A percentile compares a stretch with the other conserved stretches of the same genome.
Conservation (phyloP, 2,888 invertebrate genomes). For the Aleiodes testaceus region DNA sequence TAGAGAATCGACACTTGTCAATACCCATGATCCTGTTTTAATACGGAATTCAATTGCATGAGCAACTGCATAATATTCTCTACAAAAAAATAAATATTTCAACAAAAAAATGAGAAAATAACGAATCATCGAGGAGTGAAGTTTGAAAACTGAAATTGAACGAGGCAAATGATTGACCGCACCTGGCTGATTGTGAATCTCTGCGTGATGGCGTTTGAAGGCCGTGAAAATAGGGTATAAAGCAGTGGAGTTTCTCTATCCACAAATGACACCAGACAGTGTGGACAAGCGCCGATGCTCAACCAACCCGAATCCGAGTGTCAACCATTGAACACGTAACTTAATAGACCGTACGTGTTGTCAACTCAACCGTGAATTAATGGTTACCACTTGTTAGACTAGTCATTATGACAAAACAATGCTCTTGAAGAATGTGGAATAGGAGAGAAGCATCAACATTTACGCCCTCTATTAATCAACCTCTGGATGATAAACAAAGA, state of each 20-base stretch:
- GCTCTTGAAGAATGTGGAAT: slow-evolving; percentile 26
- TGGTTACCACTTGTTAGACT: slow-evolving; percentile 56
- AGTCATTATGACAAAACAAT: slow-evolving; percentile 54
- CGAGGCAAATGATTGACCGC: slow-evolving; percentile 14
- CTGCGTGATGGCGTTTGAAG: slow-evolving; percentile 30
- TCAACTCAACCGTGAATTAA: slow-evolving; percentile 58
- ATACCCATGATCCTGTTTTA: not conserved
- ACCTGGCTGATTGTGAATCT: slow-evolving; percentile 30
- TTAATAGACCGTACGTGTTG: slow-evolving; percentile 55
- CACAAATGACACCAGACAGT: slow-evolving; percentile 33
- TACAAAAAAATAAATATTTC: not conserved
- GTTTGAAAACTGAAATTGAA: slow-evolving; percentile 13
- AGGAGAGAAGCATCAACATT: not conserved
- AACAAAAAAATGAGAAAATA: not conserved
- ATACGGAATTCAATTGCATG: not conserved
- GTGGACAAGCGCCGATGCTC: slow-evolving; percentile 43
- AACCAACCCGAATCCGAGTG: slow-evolving; percentile 47
- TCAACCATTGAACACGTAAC: slow-evolving; percentile 44
- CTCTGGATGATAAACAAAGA: not conserved
- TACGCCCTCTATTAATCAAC: not conserved
- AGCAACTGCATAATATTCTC: not conserved
- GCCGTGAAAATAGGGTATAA: slow-evolving; percentile 5
- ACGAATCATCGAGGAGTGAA: not conserved
- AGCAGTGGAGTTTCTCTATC: not conserved
- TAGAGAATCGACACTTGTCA: slow-evolving; percentile 9